Evolutionary conservation across 53 echinoderm and acorn worm genomes (phyloP).

Genomic region (Echinometra lucunter): DNA sequence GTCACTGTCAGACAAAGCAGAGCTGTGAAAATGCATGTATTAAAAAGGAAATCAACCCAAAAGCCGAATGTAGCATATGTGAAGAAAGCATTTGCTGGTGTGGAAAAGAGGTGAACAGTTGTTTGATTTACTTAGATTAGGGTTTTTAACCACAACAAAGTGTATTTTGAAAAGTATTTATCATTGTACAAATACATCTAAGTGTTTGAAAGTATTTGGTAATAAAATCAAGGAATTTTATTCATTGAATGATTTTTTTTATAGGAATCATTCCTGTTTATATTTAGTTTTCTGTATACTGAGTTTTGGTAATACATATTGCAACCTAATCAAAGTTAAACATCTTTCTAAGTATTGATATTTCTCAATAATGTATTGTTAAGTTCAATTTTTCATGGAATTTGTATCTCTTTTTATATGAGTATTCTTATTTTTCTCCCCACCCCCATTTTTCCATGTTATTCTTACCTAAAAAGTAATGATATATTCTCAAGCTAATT

Average conservation of each 20-base stretch:
- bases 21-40: background rate
- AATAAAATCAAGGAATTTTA: background rate
- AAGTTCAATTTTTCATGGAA: background rate
- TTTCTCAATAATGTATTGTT: background rate
- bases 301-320: background rate
- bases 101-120: too few species aligned
- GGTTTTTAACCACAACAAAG: background rate
- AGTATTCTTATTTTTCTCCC: background rate
- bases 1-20: background rate
- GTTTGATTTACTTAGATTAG: background rate
- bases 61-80: background rate
- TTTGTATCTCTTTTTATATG: background rate
- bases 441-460: background rate
- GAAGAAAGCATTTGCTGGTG: background rate
- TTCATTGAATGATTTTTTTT: background rate
- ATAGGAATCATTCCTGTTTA: background rate
- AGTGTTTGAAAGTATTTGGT: background rate
- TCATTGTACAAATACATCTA: background rate
- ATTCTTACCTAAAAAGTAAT: background rate
- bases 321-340: background rate
- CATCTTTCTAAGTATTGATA: background rate
- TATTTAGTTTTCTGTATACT: background rate
- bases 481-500: background rate
- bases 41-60: background rate
- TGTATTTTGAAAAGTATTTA: background rate